phyloP scores from a whole-genome alignment of 1,140 invertebrate species.

The Zaprionus nigranus region DNA sequence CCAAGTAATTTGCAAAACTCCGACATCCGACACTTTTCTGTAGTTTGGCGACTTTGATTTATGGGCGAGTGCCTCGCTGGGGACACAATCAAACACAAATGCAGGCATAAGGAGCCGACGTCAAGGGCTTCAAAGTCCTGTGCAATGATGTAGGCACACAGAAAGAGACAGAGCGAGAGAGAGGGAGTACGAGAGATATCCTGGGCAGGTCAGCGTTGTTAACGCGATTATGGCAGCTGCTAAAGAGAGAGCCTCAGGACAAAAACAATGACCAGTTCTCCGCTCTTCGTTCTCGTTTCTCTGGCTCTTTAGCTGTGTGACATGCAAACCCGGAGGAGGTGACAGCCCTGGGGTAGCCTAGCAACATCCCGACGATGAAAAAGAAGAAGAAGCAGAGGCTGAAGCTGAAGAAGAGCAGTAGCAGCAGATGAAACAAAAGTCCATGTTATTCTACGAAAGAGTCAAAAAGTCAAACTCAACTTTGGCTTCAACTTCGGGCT shows the following conservation, averaged over 20 bases:
- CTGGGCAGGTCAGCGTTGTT: constrained; percentile 43
- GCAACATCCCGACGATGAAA: constrained; percentile 14
- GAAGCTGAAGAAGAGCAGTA: constrained; percentile 33
- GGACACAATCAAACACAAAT: constrained; percentile 58
- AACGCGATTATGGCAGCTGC: constrained; percentile 50
- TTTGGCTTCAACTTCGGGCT: constrained; percentile 36
- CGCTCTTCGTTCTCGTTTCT: neutral
- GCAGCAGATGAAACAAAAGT: constrained; percentile 74
- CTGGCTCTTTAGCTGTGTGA: constrained; percentile 29
- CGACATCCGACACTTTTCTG: constrained; percentile 74
- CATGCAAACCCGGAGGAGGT: constrained; percentile 42
- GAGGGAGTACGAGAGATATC: neutral
- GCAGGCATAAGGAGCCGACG: constrained; percentile 52
- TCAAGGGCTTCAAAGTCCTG: constrained; percentile 50
- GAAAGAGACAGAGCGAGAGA: neutral
- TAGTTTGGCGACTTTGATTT: constrained; percentile 79
- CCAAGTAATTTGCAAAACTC: constrained; percentile 81
- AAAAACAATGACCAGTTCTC: constrained; percentile 43
- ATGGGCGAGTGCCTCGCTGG: constrained; percentile 53
- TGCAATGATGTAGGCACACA: constrained; percentile 46
- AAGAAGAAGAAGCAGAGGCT: constrained; percentile 38
- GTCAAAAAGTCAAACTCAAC: constrained; percentile 77
- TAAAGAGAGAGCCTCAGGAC: neutral
- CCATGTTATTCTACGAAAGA: constrained; percentile 78
- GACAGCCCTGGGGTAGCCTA: constrained; percentile 34